Conservation (phyloP, 1,140 invertebrate genomes). For the Argopecten irradians region DNA sequence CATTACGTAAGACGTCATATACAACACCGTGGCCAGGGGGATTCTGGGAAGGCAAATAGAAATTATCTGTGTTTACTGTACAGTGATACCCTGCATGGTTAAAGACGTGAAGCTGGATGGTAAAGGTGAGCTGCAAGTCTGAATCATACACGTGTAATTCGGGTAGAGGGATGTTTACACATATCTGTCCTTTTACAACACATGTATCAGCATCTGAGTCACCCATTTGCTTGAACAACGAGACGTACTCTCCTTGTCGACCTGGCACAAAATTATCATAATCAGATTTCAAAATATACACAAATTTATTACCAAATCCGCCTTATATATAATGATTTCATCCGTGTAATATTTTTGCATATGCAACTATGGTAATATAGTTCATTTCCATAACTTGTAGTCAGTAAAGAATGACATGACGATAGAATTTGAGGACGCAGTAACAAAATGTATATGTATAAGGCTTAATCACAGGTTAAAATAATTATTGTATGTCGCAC, state of each 20-base stretch:
- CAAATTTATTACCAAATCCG: too few relatives aligned
- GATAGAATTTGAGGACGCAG: too few relatives aligned
- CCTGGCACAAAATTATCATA: too few relatives aligned
- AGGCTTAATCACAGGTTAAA: too few relatives aligned
- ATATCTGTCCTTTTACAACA: neutral
- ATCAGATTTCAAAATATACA: too few relatives aligned
- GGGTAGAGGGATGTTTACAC: constrained; percentile 37
- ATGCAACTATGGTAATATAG: too few relatives aligned
- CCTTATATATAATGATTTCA: too few relatives aligned
- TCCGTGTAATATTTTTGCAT: too few relatives aligned
- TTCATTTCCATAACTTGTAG: too few relatives aligned
- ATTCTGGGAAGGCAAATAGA: constrained; percentile 51
- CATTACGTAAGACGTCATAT: constrained; percentile 38
- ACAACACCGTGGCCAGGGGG: constrained; percentile 52
- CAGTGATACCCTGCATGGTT: constrained; percentile 48
- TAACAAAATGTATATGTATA: too few relatives aligned
- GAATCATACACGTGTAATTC: constrained; percentile 39
- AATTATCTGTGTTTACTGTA: constrained; percentile 33
- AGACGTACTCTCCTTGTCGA: neutral
- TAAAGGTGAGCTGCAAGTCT: constrained; percentile 3
- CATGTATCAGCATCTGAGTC: neutral
- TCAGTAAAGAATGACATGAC: too few relatives aligned
- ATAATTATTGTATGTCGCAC: too few relatives aligned
- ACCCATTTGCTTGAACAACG: neutral
- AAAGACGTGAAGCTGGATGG: constrained; percentile 40